Evolutionary conservation across 2,888 invertebrate species (phyloP).

Genomic region (Eupithecia insigniata): DNA sequence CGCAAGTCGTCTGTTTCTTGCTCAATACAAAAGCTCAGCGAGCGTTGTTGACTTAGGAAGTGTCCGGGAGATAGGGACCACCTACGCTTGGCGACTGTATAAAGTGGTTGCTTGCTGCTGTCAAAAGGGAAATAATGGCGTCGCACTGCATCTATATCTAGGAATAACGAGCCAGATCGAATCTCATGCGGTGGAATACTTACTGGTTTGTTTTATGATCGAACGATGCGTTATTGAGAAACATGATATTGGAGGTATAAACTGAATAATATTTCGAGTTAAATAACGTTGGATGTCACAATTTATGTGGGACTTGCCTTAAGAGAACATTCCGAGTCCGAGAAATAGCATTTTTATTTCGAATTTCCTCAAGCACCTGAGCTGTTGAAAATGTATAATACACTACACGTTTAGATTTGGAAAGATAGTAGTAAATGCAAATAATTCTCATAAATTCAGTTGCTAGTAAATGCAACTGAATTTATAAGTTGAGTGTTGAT

Average conservation of each 20-base stretch:
- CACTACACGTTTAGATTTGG: not conserved
- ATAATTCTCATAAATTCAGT: too few species aligned
- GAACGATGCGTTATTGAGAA: constrained; percentile 52
- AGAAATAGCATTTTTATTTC: constrained; percentile 6
- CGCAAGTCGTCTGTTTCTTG: constrained; percentile 54
- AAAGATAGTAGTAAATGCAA: too few species aligned
- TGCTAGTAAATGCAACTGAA: not conserved
- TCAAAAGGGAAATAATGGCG: constrained; percentile 64
- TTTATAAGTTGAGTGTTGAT: not conserved
- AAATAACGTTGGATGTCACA: constrained; percentile 19
- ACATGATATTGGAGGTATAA: constrained; percentile 31
- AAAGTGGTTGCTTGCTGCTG: constrained; percentile 52
- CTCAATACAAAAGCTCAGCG: constrained; percentile 74
- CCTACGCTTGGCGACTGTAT: constrained; percentile 63
- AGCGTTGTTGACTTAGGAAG: constrained; percentile 67
- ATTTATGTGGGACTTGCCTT: constrained; percentile 20
- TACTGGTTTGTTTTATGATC: constrained; percentile 53
- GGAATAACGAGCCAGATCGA: constrained; percentile 57
- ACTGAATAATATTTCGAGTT: constrained; percentile 29
- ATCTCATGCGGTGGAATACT: constrained; percentile 52
- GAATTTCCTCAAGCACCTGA: not conserved
- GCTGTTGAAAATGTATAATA: not conserved
- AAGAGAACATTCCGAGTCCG: constrained; percentile 13
- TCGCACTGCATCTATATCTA: constrained; percentile 45
- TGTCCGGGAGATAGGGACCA: constrained; percentile 65